Percentiles rank a stretch among this genome's conserved stretches.
These are phyloP conservation scores for Aldrovandia affinis DNA, from an alignment of 2,797 vertebrate species.

Conservation along the genomic window DNA sequence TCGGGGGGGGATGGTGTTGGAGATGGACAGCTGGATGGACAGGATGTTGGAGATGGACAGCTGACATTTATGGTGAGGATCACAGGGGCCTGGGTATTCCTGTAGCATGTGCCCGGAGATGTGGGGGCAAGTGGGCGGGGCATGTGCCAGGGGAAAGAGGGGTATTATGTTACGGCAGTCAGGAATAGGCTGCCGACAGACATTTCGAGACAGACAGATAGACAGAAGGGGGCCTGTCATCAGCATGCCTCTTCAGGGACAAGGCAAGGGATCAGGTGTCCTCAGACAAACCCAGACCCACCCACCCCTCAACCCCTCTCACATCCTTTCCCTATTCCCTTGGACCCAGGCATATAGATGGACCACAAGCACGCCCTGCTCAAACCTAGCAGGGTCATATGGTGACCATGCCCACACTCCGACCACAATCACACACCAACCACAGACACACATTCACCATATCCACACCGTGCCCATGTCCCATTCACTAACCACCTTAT, in stretches of 20 bases:
- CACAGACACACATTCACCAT: neutral
- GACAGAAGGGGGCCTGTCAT: conserved; percentile 41
- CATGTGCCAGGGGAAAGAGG: conserved; percentile 50
- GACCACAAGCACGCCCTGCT: neutral
- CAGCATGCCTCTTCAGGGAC: neutral
- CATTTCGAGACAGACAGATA: conserved; percentile 32
- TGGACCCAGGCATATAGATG: neutral
- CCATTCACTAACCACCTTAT: neutral
- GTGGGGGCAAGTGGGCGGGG: conserved; percentile 11
- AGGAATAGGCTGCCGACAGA: conserved; percentile 42
- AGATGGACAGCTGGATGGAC: too few species aligned
- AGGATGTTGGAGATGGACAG: neutral
- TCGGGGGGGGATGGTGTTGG: neutral
- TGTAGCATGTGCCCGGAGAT: neutral
- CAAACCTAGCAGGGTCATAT: neutral
- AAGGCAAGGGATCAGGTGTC: conserved; percentile 14
- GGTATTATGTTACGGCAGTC: conserved; percentile 54
- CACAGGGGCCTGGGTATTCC: too few species aligned
- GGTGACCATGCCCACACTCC: neutral
- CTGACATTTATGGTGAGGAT: neutral
- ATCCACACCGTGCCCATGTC: neutral
- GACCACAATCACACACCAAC: neutral
- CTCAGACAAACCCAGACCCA: conserved; percentile 26
- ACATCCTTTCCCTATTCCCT: conserved; percentile 1
- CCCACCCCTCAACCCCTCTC: conserved; percentile 35